phyloP scores from a whole-genome alignment of 1,140 invertebrate genomes.

The Hypsibius dujardini region DNA sequence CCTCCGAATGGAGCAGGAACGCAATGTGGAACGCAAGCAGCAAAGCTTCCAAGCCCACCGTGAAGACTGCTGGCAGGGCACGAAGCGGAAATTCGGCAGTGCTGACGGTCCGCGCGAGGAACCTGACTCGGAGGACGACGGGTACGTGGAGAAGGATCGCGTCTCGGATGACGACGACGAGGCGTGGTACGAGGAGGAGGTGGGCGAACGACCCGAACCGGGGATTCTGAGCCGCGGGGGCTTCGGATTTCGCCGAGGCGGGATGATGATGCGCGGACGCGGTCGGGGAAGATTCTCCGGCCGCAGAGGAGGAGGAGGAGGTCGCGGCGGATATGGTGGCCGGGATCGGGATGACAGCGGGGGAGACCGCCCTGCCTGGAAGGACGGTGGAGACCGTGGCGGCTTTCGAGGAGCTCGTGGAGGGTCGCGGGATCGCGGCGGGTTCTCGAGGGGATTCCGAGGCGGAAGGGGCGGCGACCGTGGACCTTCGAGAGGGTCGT shows the following conservation, averaged over 20 bases:
- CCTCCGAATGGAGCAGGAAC: slow-evolving; percentile 51
- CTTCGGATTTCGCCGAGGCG: not conserved
- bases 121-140: slow-evolving; percentile 29
- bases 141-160: slow-evolving; percentile 22
- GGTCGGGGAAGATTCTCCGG: not conserved
- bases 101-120: slow-evolving; percentile 16
- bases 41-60: slow-evolving; percentile 46
- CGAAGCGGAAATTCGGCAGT: slow-evolving; percentile 36
- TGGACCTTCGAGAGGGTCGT: not conserved
- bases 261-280: not conserved
- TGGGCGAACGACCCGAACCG: slow-evolving; percentile 64
- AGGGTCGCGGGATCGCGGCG: not conserved
- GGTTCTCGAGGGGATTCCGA: not conserved
- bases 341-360: not conserved
- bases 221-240: slow-evolving; percentile 34
- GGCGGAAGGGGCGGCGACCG: not conserved
- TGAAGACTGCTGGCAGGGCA: slow-evolving; percentile 48
- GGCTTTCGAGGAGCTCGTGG: not conserved
- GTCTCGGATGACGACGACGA: slow-evolving; percentile 46
- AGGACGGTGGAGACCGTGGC: not conserved
- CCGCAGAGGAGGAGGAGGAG: not conserved
- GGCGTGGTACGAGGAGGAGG: slow-evolving; percentile 64
- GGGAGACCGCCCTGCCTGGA: no score
- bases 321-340: not conserved
- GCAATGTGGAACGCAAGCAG: slow-evolving; percentile 54